Conservation (phyloP, 2,797 vertebrate genomes). For the Coregonus ussuriensis region DNA sequence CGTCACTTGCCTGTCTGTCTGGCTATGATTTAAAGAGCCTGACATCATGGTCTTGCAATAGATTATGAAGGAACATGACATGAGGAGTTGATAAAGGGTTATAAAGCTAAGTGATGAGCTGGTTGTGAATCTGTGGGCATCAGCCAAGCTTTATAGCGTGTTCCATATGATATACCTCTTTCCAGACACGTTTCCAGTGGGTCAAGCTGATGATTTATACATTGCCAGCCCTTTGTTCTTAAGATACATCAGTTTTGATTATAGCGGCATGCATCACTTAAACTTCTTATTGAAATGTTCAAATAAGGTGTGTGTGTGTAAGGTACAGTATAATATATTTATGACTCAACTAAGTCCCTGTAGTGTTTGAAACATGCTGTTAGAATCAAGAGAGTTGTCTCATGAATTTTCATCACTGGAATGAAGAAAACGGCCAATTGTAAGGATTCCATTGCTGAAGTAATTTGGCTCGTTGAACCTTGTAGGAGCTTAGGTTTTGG, state of each 20-base stretch:
- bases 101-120: neutral
- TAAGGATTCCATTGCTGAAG: neutral
- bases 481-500: neutral
- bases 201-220: neutral
- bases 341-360: neutral
- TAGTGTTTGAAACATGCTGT: neutral
- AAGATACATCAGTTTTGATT: neutral
- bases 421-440: neutral
- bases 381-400: neutral
- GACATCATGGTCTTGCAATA: conserved; percentile 3
- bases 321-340: neutral
- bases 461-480: neutral
- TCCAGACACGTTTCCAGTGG: neutral
- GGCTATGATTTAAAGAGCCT: neutral
- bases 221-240: neutral
- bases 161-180: neutral
- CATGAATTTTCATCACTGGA: neutral
- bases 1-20: neutral
- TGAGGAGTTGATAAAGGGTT: neutral
- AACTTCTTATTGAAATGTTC: neutral
- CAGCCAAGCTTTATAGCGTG: neutral
- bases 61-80: neutral
- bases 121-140: neutral
- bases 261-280: neutral
- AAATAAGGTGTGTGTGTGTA: neutral